Conservation (phyloP, 2,888 invertebrate species). For the Rutpela maculata region DNA sequence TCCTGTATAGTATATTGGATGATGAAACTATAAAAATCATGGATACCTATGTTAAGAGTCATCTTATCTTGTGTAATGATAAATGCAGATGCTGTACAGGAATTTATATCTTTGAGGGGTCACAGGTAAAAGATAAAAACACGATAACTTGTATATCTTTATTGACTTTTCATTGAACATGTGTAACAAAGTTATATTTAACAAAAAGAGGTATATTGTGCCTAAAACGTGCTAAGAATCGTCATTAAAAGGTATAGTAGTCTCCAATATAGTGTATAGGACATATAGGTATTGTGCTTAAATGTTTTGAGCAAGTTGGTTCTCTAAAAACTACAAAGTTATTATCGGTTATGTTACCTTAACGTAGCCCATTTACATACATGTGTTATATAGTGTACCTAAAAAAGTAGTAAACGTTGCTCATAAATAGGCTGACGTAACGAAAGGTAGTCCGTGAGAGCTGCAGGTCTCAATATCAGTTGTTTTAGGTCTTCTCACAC, state of each 20-base stretch:
- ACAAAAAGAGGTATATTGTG: conserved; percentile 18
- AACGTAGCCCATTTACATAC: neutral
- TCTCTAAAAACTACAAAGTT: conserved; percentile 28
- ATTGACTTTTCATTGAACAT: conserved; percentile 26
- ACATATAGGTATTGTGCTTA: conserved; percentile 51
- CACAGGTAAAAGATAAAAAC: too few species aligned
- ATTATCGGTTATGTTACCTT: conserved; percentile 19
- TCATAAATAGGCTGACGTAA: neutral
- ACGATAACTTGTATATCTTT: conserved; percentile 9
- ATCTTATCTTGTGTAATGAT: too few species aligned
- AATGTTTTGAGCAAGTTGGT: conserved; percentile 49
- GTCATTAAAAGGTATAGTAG: conserved; percentile 33
- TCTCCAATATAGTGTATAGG: conserved; percentile 41
- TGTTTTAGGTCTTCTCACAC: neutral
- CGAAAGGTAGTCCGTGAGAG: neutral
- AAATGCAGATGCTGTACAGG: too few species aligned
- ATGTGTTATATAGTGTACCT: neutral
- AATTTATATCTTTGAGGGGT: too few species aligned
- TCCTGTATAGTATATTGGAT: too few species aligned
- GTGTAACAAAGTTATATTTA: conserved; percentile 22
- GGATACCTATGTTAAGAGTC: too few species aligned
- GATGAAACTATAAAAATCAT: too few species aligned
- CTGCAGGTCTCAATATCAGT: neutral
- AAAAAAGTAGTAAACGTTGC: neutral
- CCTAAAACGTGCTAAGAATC: conserved; percentile 14